These are phyloP conservation scores for Plagiodera versicolora DNA, from an alignment of 2,888 invertebrate species.

Conservation along the genomic window DNA sequence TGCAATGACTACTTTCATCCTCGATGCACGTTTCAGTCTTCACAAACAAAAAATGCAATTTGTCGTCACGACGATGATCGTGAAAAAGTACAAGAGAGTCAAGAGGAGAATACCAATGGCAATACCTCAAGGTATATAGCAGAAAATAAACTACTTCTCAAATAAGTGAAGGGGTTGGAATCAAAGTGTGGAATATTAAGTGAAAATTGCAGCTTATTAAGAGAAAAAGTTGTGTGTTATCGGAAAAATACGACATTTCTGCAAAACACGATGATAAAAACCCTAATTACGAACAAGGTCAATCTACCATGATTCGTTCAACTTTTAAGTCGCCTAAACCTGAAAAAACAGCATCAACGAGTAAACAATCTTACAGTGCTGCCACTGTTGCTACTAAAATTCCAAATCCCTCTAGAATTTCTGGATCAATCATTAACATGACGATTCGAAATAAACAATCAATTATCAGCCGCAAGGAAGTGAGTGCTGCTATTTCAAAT, in stretches of 20 bases:
- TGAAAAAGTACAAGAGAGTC: background rate
- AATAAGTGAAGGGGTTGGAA: background rate
- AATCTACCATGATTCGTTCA: background rate
- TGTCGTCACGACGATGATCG: no score
- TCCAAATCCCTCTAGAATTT: no score
- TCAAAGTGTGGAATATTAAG: background rate
- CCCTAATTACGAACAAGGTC: background rate
- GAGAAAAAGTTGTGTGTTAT: background rate
- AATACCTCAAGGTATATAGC: background rate
- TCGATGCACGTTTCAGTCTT: no score
- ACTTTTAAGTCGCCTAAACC: background rate
- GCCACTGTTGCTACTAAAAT: no score
- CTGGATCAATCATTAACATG: no score
- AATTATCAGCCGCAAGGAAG: background rate
- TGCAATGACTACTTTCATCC: no score
- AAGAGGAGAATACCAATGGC: background rate
- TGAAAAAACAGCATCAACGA: background rate
- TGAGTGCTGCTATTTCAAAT: no score
- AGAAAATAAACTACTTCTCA: background rate
- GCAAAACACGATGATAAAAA: background rate
- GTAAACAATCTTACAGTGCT: no score
- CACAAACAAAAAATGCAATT: no score
- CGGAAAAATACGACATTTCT: background rate
- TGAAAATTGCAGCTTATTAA: background rate
- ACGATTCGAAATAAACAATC: no score